Evolutionary conservation across 2,888 invertebrate species (phyloP).

Genomic region (Thymelicus sylvestris): DNA sequence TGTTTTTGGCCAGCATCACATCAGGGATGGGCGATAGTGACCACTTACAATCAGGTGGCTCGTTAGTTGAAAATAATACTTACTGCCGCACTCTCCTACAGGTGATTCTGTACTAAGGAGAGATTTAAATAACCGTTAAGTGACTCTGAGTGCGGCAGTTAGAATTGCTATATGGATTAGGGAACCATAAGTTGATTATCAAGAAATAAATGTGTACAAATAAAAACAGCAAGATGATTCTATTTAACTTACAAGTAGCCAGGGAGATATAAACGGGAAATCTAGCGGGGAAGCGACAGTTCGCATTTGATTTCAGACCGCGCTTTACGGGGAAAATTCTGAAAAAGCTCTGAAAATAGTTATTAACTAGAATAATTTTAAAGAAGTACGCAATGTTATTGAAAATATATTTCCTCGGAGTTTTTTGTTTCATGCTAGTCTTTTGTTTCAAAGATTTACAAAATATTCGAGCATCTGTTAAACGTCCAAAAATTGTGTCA

Average conservation of each 20-base stretch:
- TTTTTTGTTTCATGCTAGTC: slow-evolving; percentile 9
- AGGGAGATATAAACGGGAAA: slow-evolving; percentile 23
- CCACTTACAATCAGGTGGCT: no score
- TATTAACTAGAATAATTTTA: neutral
- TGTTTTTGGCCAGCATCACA: no score
- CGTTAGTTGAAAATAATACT: no score
- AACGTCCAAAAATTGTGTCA: neutral
- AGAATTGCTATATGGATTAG: neutral
- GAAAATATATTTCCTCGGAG: slow-evolving; percentile 8
- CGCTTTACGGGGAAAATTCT: slow-evolving; percentile 32
- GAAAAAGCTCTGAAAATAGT: slow-evolving; percentile 36
- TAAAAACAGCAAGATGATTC: slow-evolving; percentile 19
- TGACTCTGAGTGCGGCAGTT: no score
- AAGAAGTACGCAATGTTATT: slow-evolving; percentile 4
- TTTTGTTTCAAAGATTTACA: slow-evolving; percentile 5
- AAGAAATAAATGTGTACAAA: slow-evolving; percentile 12
- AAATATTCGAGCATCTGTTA: neutral
- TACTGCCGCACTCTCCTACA: no score
- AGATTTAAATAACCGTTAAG: no score
- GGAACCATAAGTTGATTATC: neutral
- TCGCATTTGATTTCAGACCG: slow-evolving; percentile 27
- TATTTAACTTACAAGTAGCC: slow-evolving; percentile 12
- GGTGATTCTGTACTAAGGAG: no score
- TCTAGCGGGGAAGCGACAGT: slow-evolving; percentile 22
- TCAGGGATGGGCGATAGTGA: no score